Evolutionary conservation across 2,797 vertebrate species (phyloP).

Genomic region (Strix occidentalis): DNA sequence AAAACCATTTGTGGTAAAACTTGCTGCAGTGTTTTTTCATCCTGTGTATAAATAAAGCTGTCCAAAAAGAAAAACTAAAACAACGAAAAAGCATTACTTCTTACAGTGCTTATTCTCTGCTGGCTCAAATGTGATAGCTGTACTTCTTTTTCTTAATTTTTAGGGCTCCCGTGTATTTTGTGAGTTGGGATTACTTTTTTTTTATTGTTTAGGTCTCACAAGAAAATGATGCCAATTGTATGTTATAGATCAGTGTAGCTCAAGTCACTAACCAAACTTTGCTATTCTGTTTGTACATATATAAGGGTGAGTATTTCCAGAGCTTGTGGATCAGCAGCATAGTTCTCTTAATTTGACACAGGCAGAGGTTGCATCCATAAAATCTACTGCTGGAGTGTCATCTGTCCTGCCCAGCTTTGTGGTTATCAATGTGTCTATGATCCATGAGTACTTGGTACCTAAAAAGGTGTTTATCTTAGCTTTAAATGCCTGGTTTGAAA

Average conservation of each 20-base stretch:
- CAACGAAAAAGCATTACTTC: background rate
- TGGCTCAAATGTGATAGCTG: background rate
- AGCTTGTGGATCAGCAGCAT: background rate
- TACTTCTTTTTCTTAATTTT: background rate
- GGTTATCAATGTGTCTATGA: background rate
- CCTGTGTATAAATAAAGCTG: background rate
- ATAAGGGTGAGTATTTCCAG: background rate
- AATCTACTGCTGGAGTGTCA: background rate
- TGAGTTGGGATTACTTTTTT: background rate
- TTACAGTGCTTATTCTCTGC: background rate
- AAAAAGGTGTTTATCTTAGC: background rate
- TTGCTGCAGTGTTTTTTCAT: background rate
- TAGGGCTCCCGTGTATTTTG: background rate
- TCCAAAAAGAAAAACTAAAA: background rate
- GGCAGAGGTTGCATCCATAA: background rate
- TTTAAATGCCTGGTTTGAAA: background rate
- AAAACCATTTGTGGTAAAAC: background rate
- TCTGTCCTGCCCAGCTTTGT: background rate
- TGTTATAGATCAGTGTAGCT: background rate
- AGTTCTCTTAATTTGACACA: background rate
- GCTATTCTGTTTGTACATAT: background rate
- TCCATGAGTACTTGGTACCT: background rate
- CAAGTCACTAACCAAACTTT: background rate
- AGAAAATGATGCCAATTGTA: background rate
- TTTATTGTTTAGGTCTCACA: background rate